Percentiles rank a stretch among this genome's conserved stretches.
phyloP scores from a whole-genome alignment of 2,797 vertebrate genomes.

The Bovichtus variegatus region DNA sequence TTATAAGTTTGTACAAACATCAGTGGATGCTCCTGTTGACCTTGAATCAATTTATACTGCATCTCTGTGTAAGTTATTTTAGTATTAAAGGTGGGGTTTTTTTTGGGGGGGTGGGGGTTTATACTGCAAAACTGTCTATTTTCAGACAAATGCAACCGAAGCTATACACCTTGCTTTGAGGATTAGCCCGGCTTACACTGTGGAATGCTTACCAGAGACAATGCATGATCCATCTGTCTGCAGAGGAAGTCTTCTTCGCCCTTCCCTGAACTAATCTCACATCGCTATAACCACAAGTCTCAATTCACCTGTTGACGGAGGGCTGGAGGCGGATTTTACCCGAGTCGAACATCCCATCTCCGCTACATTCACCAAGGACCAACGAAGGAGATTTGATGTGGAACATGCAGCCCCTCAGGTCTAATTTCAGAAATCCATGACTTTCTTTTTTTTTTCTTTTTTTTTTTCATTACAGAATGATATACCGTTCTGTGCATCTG shows the following conservation, averaged over 20 bases:
- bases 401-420: slow-evolving; percentile 50
- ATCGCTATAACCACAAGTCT: slow-evolving; percentile 58
- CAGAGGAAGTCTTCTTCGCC: slow-evolving; percentile 47
- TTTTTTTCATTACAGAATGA: slow-evolving; percentile 34
- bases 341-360: slow-evolving; percentile 45
- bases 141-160: slow-evolving; percentile 47
- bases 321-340: slow-evolving; percentile 56
- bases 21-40: slow-evolving; percentile 41
- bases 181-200: slow-evolving; percentile 57
- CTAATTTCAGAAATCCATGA: slow-evolving; percentile 52
- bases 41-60: slow-evolving; percentile 46
- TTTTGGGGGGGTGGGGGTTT: too few species aligned
- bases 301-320: slow-evolving; percentile 70
- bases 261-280: slow-evolving; percentile 72
- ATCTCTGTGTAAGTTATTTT: slow-evolving; percentile 21
- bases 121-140: slow-evolving; percentile 42
- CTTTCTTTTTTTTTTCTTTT: slow-evolving; percentile 4
- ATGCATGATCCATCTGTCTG: slow-evolving; percentile 51
- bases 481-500: slow-evolving; percentile 39
- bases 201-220: slow-evolving; percentile 62
- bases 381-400: slow-evolving; percentile 56
- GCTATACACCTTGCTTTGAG: slow-evolving; percentile 42
- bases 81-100: slow-evolving; percentile 18
- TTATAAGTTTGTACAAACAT: slow-evolving; percentile 32
- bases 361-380: slow-evolving; percentile 52